Percentiles rank a stretch among this genome's conserved stretches.
phyloP scores from a whole-genome alignment of 2,888 invertebrate species.

The Eulithis testata region DNA sequence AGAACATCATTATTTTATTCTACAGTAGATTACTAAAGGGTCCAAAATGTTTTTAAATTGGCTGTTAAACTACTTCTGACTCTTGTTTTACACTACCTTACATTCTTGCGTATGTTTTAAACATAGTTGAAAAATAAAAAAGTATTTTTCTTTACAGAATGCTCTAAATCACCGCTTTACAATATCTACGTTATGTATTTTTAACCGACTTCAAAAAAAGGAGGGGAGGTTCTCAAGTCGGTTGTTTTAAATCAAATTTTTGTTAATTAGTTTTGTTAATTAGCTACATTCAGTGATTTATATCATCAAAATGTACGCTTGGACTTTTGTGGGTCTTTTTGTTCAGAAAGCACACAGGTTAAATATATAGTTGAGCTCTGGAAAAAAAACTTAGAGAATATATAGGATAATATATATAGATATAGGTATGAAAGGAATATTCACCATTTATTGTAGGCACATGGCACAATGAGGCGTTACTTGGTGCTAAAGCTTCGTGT shows the following conservation, averaged over 20 bases:
- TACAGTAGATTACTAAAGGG: background rate
- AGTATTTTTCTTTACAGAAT: background rate
- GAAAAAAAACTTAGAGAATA: no score
- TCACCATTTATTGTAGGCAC: slow-evolving; percentile 23
- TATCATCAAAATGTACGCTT: no score
- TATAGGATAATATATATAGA: background rate
- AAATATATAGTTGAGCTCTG: background rate
- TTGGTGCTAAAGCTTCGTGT: slow-evolving; percentile 5
- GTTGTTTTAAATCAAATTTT: no score
- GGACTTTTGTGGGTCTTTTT: no score
- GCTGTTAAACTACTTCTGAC: background rate
- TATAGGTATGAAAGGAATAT: slow-evolving; percentile 14
- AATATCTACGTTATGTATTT: no score
- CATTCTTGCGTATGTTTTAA: background rate
- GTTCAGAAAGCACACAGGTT: background rate
- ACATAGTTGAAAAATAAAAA: background rate
- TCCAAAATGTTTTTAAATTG: slow-evolving; percentile 1
- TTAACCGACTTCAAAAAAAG: no score
- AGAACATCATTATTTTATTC: slow-evolving; percentile 6
- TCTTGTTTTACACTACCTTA: background rate
- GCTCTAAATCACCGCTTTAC: background rate
- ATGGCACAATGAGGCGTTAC: background rate
- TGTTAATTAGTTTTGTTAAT: no score
- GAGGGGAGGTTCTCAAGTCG: no score
- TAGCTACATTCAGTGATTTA: no score